phyloP scores from a whole-genome alignment of 2,888 invertebrate species.

The Eulithis prunata region DNA sequence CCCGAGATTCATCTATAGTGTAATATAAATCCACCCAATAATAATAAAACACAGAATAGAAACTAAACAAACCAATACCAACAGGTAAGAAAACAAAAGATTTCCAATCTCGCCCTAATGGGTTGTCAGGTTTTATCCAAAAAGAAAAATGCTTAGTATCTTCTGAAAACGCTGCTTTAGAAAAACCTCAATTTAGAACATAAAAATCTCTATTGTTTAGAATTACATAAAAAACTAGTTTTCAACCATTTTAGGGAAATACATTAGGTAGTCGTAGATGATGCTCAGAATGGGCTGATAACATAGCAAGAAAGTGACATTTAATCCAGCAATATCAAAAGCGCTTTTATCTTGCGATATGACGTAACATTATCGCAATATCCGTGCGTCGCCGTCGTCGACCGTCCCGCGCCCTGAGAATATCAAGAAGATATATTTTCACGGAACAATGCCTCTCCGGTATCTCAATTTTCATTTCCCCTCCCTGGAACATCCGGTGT shows the following conservation, averaged over 20 bases:
- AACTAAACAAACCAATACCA: constrained; percentile 37
- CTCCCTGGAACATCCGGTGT: constrained; percentile 79
- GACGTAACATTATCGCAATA: constrained; percentile 80
- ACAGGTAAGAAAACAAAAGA: constrained; percentile 37
- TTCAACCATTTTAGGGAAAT: constrained; percentile 2
- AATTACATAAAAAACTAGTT: constrained; percentile 1
- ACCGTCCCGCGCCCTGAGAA: constrained; percentile 74
- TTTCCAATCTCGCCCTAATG: constrained; percentile 18
- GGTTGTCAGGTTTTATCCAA: not conserved
- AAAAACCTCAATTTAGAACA: too few relatives aligned
- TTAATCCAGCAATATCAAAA: constrained; percentile 72
- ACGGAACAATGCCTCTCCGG: constrained; percentile 81
- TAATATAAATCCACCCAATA: constrained; percentile 40
- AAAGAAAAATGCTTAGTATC: not conserved
- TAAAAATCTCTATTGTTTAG: not conserved
- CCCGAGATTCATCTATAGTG: constrained; percentile 44
- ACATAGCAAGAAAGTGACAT: constrained; percentile 59
- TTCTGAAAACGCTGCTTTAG: not conserved
- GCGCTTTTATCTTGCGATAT: constrained; percentile 72
- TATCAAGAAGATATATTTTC: constrained; percentile 82
- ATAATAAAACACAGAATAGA: constrained; percentile 30
- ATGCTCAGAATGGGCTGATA: constrained; percentile 39
- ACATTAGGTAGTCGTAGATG: constrained; percentile 1
- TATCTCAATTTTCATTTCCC: constrained; percentile 84
- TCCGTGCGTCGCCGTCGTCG: constrained; percentile 67